Conservation (phyloP, 2,888 invertebrate species). For the Stenchaetothrips biformis region DNA sequence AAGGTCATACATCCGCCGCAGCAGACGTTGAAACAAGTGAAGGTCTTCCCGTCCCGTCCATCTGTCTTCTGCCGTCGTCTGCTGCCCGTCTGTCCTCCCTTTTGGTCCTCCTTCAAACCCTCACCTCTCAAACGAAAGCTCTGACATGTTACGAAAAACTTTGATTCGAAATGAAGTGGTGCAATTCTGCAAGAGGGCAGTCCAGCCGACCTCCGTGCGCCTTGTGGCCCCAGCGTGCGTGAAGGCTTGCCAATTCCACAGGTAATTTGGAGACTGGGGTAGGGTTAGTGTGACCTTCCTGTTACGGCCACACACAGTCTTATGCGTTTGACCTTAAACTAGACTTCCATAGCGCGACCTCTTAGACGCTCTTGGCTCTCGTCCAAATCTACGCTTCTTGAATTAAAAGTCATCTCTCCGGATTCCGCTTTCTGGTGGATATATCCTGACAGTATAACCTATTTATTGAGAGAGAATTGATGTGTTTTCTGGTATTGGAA, state of each 20-base stretch:
- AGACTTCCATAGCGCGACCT: background rate
- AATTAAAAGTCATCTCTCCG: too few relatives aligned
- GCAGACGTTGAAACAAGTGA: background rate
- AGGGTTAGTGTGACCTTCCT: slow-evolving; percentile 18
- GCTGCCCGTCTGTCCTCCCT: background rate
- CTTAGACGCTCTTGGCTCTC: background rate
- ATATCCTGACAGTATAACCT: slow-evolving; percentile 5
- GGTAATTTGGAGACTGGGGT: background rate
- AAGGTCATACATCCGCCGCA: too few relatives aligned
- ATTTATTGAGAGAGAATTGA: background rate
- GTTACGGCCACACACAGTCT: background rate
- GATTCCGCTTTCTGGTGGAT: too few relatives aligned
- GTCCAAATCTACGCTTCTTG: too few relatives aligned
- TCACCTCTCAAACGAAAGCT: background rate
- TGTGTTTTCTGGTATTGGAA: background rate
- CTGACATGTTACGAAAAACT: slow-evolving; percentile 15
- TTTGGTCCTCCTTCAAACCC: slow-evolving; percentile 13
- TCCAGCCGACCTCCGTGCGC: background rate
- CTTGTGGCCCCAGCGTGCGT: background rate
- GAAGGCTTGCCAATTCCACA: slow-evolving; percentile 5
- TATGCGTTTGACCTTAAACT: slow-evolving; percentile 16
- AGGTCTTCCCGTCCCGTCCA: background rate
- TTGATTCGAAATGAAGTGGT: slow-evolving; percentile 23
- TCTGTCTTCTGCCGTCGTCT: background rate
- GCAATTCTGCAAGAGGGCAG: slow-evolving; percentile 15